A percentile compares a stretch with the other conserved stretches of the same genome.
Conservation (phyloP, 2,797 vertebrate genomes). For the Myiothlypis coronata region DNA sequence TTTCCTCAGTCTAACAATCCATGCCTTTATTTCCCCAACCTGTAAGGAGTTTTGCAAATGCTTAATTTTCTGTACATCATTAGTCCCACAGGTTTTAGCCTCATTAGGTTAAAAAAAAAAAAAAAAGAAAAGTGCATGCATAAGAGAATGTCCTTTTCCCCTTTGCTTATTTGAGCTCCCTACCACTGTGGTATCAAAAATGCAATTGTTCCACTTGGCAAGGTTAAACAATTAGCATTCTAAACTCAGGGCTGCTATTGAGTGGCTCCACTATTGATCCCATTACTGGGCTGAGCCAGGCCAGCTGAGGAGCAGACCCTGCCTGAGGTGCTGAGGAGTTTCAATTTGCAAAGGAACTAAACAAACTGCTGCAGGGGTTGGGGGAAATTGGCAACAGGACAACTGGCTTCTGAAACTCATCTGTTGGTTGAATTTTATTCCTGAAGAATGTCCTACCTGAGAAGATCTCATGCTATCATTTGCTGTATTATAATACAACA, state of each 20-base stretch:
- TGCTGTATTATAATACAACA: not conserved
- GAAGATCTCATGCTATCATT: not conserved
- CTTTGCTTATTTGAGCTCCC: not conserved
- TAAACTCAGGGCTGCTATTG: not conserved
- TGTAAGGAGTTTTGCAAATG: not conserved
- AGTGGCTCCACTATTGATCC: constrained; percentile 1
- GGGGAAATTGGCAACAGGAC: not conserved
- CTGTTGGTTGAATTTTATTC: not conserved
- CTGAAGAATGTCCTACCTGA: not conserved
- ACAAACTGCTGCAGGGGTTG: not conserved
- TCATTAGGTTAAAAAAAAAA: not conserved
- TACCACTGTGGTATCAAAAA: not conserved
- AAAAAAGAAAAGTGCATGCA: not conserved
- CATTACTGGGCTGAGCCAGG: not conserved
- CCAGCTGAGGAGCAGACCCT: constrained; percentile 24
- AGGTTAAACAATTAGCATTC: constrained; percentile 27
- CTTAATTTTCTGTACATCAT: not conserved
- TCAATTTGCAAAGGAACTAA: not conserved
- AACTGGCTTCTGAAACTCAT: not conserved
- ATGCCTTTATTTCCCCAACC: not conserved
- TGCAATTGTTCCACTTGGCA: not conserved
- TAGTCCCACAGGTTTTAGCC: not conserved
- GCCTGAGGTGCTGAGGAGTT: not conserved
- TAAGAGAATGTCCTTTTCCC: not conserved
- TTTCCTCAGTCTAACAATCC: constrained; percentile 20